Conservation (phyloP, 2,888 invertebrate genomes). For the Ryuthela nishihirai region DNA sequence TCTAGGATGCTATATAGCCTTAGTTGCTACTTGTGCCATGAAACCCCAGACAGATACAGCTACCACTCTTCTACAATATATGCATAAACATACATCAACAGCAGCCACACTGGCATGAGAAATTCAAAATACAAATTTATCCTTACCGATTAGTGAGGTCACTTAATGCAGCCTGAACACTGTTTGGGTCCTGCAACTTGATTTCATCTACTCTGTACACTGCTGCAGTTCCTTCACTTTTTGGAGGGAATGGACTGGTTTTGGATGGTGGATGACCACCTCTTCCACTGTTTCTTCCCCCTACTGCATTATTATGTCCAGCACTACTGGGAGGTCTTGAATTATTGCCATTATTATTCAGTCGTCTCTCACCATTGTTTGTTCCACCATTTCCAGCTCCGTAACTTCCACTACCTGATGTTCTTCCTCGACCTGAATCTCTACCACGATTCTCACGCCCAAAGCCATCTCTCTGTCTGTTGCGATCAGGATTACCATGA, state of each 20-base stretch:
- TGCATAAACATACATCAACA: too few species aligned
- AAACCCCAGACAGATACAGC: too few species aligned
- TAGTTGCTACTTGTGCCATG: too few species aligned
- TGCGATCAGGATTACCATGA: conserved; percentile 13
- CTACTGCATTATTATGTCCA: conserved; percentile 44
- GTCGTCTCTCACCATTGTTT: conserved; percentile 4
- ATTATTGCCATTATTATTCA: conserved; percentile 45
- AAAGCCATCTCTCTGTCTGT: conserved; percentile 22
- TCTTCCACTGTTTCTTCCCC: conserved; percentile 43
- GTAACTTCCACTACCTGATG: background rate
- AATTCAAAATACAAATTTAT: background rate
- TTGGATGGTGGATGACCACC: conserved; percentile 32
- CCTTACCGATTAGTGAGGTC: conserved; percentile 44
- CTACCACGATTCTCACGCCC: conserved; percentile 25
- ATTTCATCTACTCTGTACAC: conserved; percentile 58
- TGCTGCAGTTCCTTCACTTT: conserved; percentile 41
- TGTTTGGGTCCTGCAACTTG: conserved; percentile 56
- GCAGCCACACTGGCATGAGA: too few species aligned
- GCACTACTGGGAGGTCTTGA: conserved; percentile 47
- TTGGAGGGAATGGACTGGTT: conserved; percentile 40
- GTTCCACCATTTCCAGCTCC: conserved; percentile 1
- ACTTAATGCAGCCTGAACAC: conserved; percentile 56
- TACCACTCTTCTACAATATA: too few species aligned
- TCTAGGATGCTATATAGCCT: too few species aligned
- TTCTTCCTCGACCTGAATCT: conserved; percentile 27